A percentile compares a stretch with the other conserved stretches of the same genome.
Evolutionary conservation across 2,113 vertebrate species (phyloP).

Genomic region (Trichomycterus rosablanca): DNA sequence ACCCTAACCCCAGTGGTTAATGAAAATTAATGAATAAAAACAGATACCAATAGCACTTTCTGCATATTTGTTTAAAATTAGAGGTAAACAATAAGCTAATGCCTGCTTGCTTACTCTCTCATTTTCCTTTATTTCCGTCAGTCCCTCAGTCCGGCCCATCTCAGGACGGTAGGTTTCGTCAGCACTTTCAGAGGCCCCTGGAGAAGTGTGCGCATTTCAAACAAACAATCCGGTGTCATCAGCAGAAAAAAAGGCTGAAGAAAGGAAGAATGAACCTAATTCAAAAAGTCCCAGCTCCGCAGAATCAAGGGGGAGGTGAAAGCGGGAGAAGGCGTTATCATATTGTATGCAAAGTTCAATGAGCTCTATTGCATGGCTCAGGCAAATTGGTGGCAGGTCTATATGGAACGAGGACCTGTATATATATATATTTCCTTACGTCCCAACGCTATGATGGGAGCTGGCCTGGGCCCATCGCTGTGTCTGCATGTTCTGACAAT

Average conservation of each 20-base stretch:
- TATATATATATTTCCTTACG: slow-evolving; percentile 35
- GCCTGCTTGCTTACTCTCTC: not conserved
- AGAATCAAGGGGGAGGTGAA: slow-evolving; percentile 17
- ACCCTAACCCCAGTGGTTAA: too few species aligned
- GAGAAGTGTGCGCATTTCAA: slow-evolving; percentile 44
- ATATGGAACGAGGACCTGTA: slow-evolving; percentile 12
- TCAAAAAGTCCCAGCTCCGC: slow-evolving; percentile 41
- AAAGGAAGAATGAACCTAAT: slow-evolving; percentile 43
- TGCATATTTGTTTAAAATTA: too few species aligned
- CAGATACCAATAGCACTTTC: too few species aligned
- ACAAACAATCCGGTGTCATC: slow-evolving; percentile 45
- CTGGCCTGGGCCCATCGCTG: slow-evolving; percentile 35
- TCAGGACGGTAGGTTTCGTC: slow-evolving; percentile 39
- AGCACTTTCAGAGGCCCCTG: slow-evolving; percentile 35
- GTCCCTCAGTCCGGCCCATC: slow-evolving; percentile 30
- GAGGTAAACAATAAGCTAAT: too few species aligned
- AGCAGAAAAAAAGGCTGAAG: slow-evolving; percentile 43
- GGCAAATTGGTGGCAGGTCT: slow-evolving; percentile 44
- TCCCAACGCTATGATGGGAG: slow-evolving; percentile 39
- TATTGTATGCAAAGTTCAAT: slow-evolving; percentile 52
- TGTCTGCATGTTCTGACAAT: slow-evolving; percentile 41
- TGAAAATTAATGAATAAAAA: too few species aligned
- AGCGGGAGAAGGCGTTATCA: slow-evolving; percentile 31
- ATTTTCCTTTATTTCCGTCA: slow-evolving; percentile 22
- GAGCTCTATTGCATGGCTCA: slow-evolving; percentile 41